Base-by-base conservation (phyloP, 2,797 vertebrate genomes). In the Lates japonicus region DNA sequence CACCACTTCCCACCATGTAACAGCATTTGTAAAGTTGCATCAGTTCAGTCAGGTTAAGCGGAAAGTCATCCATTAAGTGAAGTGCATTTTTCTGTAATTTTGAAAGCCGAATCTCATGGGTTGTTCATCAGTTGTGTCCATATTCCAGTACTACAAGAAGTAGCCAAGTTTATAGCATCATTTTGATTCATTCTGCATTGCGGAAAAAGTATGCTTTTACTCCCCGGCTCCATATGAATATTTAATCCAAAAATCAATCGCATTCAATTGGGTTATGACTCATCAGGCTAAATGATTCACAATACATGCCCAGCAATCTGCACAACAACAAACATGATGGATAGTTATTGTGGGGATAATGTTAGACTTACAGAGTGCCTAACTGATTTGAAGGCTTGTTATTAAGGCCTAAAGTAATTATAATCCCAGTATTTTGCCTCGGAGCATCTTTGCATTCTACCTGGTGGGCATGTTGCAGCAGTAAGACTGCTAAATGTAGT, bases 181-280 rank as follows among this genome's bases (percentile, higher is more conserved):
- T 80, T 92, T 86, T 84, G 41, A 88, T 81, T 76, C 55, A 5
- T 58, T 80, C 78, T 60, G 59, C 61, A n/a, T n/a, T n/a, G n/a
- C 66, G 59, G 70, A 64, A 81, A 80, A 66, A 62, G 66, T 22
- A 49, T 69, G 78, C 42, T 49, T 51, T 58, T n/a, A 2, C 42
- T 77, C 51, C 59, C 19, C n/a, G n/a, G 5, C 49, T 81, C 60
- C 41, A 48, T 88, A 81, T 84, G 41, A 88, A 92, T 91, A 86
- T 90, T 92, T 88, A 85, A 94, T 91, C 75, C 62, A n/a, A 74
- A 85, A 93, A 95, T 93, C 87, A 82, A 92, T 93, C 59, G 54
- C 60, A 59, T 89, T 78, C 81, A 88, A 94, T 94, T 91, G 67
- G 79, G 88, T 95, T 93, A 94, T 70, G 76, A 85, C 82, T 90